Percentiles rank a stretch among this genome's conserved stretches.
Conservation (phyloP, 2,888 invertebrate genomes). For the Machimus rusticus region DNA sequence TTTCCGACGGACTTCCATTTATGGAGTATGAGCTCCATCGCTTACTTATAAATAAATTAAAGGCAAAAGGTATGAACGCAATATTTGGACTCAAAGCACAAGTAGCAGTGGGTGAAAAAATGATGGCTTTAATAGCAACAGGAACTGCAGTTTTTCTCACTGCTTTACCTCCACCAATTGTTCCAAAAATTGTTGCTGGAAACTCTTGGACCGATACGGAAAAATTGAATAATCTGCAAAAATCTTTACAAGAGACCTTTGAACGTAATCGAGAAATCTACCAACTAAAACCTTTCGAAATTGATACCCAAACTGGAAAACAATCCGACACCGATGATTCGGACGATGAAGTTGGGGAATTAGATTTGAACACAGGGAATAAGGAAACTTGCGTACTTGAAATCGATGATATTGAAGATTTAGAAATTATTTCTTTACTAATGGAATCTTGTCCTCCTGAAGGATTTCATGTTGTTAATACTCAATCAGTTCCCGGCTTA, state of each 20-base stretch:
- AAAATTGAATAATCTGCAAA: conserved; percentile 73
- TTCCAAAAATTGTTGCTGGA: conserved; percentile 75
- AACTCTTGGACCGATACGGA: conserved; percentile 72
- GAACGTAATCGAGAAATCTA: conserved; percentile 76
- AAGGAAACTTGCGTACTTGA: conserved; percentile 84
- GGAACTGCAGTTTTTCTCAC: conserved; percentile 84
- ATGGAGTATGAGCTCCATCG: conserved; percentile 95
- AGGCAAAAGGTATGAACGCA: conserved; percentile 94
- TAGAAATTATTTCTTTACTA: conserved; percentile 76
- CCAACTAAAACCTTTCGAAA: conserved; percentile 66
- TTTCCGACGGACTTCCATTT: conserved; percentile 94
- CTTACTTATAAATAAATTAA: conserved; percentile 86
- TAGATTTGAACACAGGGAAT: conserved; percentile 75
- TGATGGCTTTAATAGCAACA: conserved; percentile 87
- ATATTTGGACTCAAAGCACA: conserved; percentile 86
- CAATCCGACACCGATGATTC: conserved; percentile 71
- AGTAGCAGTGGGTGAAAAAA: conserved; percentile 84
- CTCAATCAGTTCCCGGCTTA: conserved; percentile 77
- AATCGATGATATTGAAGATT: conserved; percentile 85
- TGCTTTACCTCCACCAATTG: conserved; percentile 78
- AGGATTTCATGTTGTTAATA: conserved; percentile 81
- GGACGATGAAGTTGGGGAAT: conserved; percentile 71
- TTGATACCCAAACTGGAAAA: conserved; percentile 51
- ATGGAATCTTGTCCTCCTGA: conserved; percentile 78
- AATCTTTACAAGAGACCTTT: conserved; percentile 73